Conservation (phyloP, 1,140 invertebrate species). For the Octopus bimaculoides region DNA sequence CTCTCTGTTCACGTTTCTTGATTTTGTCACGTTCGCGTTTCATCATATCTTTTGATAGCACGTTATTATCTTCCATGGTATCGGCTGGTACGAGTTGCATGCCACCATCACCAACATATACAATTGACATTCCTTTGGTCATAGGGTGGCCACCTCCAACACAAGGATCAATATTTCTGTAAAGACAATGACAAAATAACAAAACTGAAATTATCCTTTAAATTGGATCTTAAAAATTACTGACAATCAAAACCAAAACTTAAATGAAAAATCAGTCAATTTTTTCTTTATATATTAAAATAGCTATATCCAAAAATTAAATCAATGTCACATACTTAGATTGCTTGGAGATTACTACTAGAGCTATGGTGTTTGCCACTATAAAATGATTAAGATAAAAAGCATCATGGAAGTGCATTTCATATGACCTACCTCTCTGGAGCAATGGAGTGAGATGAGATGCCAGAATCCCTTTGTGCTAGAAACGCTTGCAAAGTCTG, state of each 20-base stretch:
- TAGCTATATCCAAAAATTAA: too few relatives aligned
- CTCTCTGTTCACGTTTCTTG: conserved; percentile 9
- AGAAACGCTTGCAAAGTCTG: background rate
- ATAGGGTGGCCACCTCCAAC: background rate
- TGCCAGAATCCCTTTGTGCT: background rate
- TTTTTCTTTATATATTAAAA: too few relatives aligned
- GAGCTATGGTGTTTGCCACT: too few relatives aligned
- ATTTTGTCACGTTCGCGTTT: conserved; percentile 7
- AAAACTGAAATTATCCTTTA: background rate
- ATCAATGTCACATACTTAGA: too few relatives aligned
- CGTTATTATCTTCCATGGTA: background rate
- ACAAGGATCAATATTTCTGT: background rate
- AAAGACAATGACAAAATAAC: background rate
- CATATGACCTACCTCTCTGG: background rate
- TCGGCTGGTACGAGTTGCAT: background rate
- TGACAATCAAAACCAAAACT: too few relatives aligned
- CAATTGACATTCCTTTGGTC: background rate
- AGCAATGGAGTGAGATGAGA: background rate
- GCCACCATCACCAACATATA: background rate
- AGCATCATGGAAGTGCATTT: too few relatives aligned
- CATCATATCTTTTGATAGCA: background rate
- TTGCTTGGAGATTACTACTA: too few relatives aligned
- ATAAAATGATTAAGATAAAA: too few relatives aligned
- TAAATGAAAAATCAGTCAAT: too few relatives aligned
- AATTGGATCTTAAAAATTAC: background rate